A percentile compares a stretch with the other conserved stretches of the same genome.
phyloP scores from a whole-genome alignment of 2,888 invertebrate species.

The Eilema griseolum region DNA sequence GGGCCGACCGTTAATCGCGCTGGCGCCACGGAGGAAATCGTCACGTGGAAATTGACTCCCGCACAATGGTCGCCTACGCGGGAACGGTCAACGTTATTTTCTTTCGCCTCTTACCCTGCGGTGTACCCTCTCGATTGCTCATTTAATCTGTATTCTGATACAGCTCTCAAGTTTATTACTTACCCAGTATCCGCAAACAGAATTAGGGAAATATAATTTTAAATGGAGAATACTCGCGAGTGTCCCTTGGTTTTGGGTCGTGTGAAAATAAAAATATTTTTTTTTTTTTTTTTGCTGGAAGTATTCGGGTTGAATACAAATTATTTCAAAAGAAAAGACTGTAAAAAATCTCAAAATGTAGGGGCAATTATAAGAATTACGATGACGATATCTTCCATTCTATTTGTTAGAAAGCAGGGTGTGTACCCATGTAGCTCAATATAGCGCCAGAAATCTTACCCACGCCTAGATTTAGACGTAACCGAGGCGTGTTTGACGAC shows the following conservation, averaged over 20 bases:
- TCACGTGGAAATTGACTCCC: slow-evolving; percentile 75
- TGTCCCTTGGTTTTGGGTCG: background rate
- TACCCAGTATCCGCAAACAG: slow-evolving; percentile 23
- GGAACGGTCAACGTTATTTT: slow-evolving; percentile 32
- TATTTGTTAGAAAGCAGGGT: slow-evolving; percentile 45
- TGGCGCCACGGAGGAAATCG: slow-evolving; percentile 80
- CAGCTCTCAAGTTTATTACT: slow-evolving; percentile 33
- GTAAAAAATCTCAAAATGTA: background rate
- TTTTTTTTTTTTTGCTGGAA: background rate
- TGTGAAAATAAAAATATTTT: background rate
- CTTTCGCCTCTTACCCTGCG: slow-evolving; percentile 33
- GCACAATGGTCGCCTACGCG: slow-evolving; percentile 44
- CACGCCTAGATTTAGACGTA: slow-evolving; percentile 72
- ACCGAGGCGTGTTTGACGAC: slow-evolving; percentile 73
- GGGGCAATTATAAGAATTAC: background rate
- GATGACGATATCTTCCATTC: slow-evolving; percentile 10
- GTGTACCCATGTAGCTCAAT: slow-evolving; percentile 56
- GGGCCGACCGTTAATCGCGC: slow-evolving; percentile 77
- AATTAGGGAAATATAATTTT: slow-evolving; percentile 22
- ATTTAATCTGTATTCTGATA: slow-evolving; percentile 37
- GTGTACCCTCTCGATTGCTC: slow-evolving; percentile 34
- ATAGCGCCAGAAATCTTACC: slow-evolving; percentile 62
- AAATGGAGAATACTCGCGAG: slow-evolving; percentile 8
- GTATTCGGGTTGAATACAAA: background rate
- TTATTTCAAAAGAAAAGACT: background rate